Percentiles rank a stretch among this genome's conserved stretches.
phyloP scores from a whole-genome alignment of 2,888 invertebrate species.

The Troglohyphantes excavatus region DNA sequence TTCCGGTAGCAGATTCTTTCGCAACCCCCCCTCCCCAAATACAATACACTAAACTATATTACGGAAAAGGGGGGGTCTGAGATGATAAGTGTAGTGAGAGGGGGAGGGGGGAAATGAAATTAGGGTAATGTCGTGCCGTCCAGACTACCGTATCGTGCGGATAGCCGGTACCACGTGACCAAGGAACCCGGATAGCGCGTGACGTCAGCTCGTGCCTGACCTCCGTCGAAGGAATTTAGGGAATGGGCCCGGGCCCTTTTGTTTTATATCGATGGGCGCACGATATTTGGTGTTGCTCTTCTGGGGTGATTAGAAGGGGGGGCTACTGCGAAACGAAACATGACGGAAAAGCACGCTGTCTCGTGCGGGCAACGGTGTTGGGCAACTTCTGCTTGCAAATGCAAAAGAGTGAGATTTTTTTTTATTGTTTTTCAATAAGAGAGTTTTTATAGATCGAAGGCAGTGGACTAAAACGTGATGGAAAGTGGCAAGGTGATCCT shows the following conservation, averaged over 20 bases:
- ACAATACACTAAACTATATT: slow-evolving; percentile 28
- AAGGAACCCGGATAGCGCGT: slow-evolving; percentile 75
- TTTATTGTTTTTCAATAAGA: neutral
- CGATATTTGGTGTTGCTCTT: slow-evolving; percentile 42
- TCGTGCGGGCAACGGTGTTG: slow-evolving; percentile 20
- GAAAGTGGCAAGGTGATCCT: slow-evolving; percentile 9
- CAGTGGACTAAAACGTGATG: slow-evolving; percentile 4
- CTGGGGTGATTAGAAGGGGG: slow-evolving; percentile 11
- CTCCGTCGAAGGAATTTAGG: slow-evolving; percentile 63
- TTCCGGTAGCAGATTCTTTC: slow-evolving; percentile 74
- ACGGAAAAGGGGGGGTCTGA: neutral
- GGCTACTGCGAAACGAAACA: slow-evolving; percentile 24
- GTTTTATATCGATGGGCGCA: slow-evolving; percentile 56
- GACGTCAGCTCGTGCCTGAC: slow-evolving; percentile 78
- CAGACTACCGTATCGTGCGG: slow-evolving; percentile 69
- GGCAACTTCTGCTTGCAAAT: slow-evolving; percentile 12
- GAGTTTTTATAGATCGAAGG: neutral
- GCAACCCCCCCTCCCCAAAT: slow-evolving; percentile 22
- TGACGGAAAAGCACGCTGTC: slow-evolving; percentile 66
- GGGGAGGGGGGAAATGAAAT: slow-evolving; percentile 54
- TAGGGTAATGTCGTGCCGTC: slow-evolving; percentile 72
- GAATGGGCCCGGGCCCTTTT: slow-evolving; percentile 68
- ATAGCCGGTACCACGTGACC: slow-evolving; percentile 64
- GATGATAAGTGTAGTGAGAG: slow-evolving; percentile 24
- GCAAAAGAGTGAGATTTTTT: neutral